Base-by-base conservation (phyloP, 2,888 invertebrate species). In the Dicranocentrus wangi region DNA sequence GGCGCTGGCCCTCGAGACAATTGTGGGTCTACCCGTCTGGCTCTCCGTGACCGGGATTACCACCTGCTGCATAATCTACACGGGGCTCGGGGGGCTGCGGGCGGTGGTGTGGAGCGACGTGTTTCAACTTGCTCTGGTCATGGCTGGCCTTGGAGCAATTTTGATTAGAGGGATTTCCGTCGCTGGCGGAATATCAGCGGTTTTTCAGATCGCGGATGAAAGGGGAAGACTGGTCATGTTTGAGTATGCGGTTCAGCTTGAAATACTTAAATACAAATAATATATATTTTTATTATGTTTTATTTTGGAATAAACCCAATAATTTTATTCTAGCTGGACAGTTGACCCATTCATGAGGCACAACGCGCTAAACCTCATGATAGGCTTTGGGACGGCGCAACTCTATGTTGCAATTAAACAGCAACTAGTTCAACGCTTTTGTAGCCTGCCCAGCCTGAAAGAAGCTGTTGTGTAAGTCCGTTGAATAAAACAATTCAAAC, bases 71-170 rank as follows among this genome's bases (percentile, higher is more conserved):
- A 86, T 85, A 1, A 76, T 86, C 19, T 87, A 87, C 75, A 87
- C 87, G 0, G 84, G 85, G 39, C 83, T 87, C 55, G 94, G 93
- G 78, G 94, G 94, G 3, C 89, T 94, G 23, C 93, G 93, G 89
- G 94, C 94, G 2, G 94, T 94, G 0, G 94, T 94, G 10, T 94
- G 94, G 94, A 94, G 94, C 0, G 94, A 94, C 87, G 70, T 78
- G 0, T 89, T 94, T 69, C 94, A 94, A 89, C 93, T 93, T 0
- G 88, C 93, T n/a, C 90, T 94, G 15, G 94, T 94, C 93, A 92
- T 93, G 87, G 92, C 91, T 15, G 84, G 81, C 47, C 82, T 85
- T 80, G 10, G 63, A 5, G 75, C 81, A 1, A 82, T 84, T 51
- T 75, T 84, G 0, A 51, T 78, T 0, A 84, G 84, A 79, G 86